Evolutionary conservation across 2,888 invertebrate genomes (phyloP).

Genomic region (Leptura quadrifasciata): DNA sequence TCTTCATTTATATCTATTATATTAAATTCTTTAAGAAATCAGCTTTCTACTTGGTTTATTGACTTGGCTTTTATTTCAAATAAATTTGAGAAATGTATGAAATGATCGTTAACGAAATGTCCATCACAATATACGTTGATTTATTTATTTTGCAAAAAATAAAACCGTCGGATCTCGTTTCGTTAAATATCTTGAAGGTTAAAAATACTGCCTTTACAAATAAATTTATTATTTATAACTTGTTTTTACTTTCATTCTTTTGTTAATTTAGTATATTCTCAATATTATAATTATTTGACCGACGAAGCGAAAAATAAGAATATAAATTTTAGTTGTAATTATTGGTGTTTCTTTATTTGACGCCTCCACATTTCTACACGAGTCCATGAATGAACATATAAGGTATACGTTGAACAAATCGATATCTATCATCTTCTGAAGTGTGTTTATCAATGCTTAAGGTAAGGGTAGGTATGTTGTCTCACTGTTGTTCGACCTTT

Average conservation of each 20-base stretch:
- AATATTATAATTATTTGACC: too few species aligned
- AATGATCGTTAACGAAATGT: constrained; percentile 7
- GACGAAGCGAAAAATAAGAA: too few species aligned
- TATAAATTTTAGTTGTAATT: too few species aligned
- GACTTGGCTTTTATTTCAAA: background rate
- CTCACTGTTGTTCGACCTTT: too few species aligned
- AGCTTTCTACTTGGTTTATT: background rate
- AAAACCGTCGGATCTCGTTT: background rate
- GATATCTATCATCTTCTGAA: too few species aligned
- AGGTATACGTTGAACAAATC: too few species aligned
- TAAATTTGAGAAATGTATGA: background rate
- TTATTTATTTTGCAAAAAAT: constrained; percentile 7
- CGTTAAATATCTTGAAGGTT: background rate
- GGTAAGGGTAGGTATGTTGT: too few species aligned
- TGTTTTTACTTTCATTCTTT: background rate
- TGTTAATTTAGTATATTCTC: background rate
- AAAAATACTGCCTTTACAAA: background rate
- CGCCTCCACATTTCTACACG: too few species aligned
- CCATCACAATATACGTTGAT: background rate
- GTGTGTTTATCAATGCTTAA: too few species aligned
- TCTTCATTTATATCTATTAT: background rate
- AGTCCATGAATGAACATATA: too few species aligned
- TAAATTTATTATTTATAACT: background rate
- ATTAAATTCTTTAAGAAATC: background rate
- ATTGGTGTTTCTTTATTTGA: too few species aligned